phyloP scores from a whole-genome alignment of 2,113 vertebrate genomes.

The Onychostruthus taczanowskii region DNA sequence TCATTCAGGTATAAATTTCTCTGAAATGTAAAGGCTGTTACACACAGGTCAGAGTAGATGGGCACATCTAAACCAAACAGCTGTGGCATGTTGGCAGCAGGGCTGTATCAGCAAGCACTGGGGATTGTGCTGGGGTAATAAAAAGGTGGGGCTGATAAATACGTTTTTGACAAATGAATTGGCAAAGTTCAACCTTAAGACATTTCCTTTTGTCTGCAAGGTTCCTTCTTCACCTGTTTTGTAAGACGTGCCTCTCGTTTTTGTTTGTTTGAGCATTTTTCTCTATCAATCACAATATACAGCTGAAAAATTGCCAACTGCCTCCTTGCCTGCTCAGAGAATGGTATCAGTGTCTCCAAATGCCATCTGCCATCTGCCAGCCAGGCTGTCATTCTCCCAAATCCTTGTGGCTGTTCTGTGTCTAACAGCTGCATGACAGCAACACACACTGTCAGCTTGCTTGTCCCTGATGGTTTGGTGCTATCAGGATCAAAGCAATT shows the following conservation, averaged over 20 bases:
- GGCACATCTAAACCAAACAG: not conserved
- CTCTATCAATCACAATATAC: not conserved
- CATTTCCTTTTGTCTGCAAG: fast-evolving
- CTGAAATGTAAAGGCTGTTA: not conserved
- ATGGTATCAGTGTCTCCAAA: not conserved
- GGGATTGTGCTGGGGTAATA: not conserved
- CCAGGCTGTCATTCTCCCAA: not conserved
- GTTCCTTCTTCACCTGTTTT: not conserved
- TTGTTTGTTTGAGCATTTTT: not conserved
- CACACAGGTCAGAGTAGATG: not conserved
- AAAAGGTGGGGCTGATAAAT: not conserved
- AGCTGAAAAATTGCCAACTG: not conserved
- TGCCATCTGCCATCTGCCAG: not conserved
- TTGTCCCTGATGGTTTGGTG: not conserved
- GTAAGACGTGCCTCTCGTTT: not conserved
- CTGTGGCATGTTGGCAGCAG: not conserved
- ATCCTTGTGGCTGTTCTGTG: not conserved
- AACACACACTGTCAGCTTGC: not conserved
- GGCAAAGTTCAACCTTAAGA: not conserved
- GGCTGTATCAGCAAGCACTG: not conserved
- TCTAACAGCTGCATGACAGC: not conserved
- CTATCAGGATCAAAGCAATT: not conserved
- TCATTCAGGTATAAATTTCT: not conserved
- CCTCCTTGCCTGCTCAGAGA: not conserved
- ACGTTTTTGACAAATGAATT: not conserved